Evolutionary conservation across 2,797 vertebrate species (phyloP), one percentile per base, ranked within the genome.

Genomic region (Myripristis murdjan): DNA sequence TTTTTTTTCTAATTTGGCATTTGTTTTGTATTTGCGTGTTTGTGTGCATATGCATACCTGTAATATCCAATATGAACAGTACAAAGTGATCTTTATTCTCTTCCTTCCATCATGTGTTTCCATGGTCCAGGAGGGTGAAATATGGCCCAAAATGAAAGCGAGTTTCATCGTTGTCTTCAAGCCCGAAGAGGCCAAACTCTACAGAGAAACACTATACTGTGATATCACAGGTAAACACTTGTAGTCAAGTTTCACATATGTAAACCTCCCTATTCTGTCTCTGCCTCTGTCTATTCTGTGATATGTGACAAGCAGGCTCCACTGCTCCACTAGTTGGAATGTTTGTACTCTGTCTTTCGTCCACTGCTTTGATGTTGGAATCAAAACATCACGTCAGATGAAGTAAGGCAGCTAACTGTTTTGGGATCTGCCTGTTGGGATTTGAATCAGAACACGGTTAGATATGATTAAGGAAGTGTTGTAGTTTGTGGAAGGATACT

Each of bases 201-300:
- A 96, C 83, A 92, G 96, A 12, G 91, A 92, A 41, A 95, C 87
- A 0, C 52, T 96, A 47, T 97, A 96, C 80, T 98, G 96, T 6
- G 81, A 97, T 57, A 84, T 97, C 81, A 96, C 96, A 93, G 97
- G 96, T 97, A 87, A 84, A 86, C 79, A 20, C n/a, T n/a, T n/a
- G n/a, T n/a, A 24, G 23, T 3, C 23, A n/a, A 14, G 7, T 16
- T 53, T 33, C 26, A 33, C 6, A 16, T 6, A n/a, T 47, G n/a
- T 47, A 47, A 20, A 47, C 46, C 8, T 47, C 22, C 46, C 14
- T 7, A 5, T 7, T 4, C n/a, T n/a, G n/a, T n/a, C n/a, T n/a
- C n/a, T n/a, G n/a, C 12, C 46, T 20, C 18, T 33, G 33, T 8
- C 31, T 31, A 33, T 33, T 33, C 31, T 8, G 6, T 33, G 9